Percentiles rank a stretch among this genome's conserved stretches.
Conservation (phyloP, 2,888 invertebrate genomes). For the Tromatobia lineatoria region DNA sequence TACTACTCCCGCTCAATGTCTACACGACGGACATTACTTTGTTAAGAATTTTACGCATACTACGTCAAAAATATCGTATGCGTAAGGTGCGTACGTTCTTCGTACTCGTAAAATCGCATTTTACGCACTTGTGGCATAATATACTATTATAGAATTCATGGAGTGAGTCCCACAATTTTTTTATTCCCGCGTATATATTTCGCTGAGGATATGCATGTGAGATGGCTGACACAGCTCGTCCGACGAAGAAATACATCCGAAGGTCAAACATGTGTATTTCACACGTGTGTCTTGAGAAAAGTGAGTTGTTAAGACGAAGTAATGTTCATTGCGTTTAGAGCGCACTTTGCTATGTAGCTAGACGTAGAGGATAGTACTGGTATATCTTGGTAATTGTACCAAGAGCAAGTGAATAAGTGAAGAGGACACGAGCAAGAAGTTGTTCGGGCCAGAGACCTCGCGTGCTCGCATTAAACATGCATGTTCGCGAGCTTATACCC, state of each 20-base stretch:
- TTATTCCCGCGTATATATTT: too few relatives aligned
- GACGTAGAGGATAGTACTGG: background rate
- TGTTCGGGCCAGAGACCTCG: slow-evolving; percentile 76
- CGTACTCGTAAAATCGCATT: too few relatives aligned
- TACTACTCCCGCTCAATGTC: too few relatives aligned
- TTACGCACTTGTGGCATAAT: too few relatives aligned
- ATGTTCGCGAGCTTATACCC: slow-evolving; percentile 70
- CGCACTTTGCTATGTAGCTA: slow-evolving; percentile 29
- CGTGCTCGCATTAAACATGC: slow-evolving; percentile 78
- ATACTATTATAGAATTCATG: too few relatives aligned
- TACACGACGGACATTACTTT: too few relatives aligned
- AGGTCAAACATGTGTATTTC: slow-evolving; percentile 55
- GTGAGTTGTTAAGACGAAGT: slow-evolving; percentile 56
- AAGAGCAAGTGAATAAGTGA: slow-evolving; percentile 78
- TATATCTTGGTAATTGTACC: slow-evolving; percentile 74
- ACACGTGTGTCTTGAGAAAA: slow-evolving; percentile 48
- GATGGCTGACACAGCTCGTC: slow-evolving; percentile 48
- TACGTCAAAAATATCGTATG: too few relatives aligned
- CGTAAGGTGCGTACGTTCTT: too few relatives aligned
- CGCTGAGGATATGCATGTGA: too few relatives aligned
- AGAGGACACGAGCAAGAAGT: slow-evolving; percentile 76
- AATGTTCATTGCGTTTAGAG: slow-evolving; percentile 12
- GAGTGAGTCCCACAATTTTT: too few relatives aligned
- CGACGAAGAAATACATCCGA: slow-evolving; percentile 45
- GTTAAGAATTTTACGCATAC: too few relatives aligned